Evolutionary conservation across 2,113 vertebrate genomes (phyloP).

Genomic region (Neogale vison): DNA sequence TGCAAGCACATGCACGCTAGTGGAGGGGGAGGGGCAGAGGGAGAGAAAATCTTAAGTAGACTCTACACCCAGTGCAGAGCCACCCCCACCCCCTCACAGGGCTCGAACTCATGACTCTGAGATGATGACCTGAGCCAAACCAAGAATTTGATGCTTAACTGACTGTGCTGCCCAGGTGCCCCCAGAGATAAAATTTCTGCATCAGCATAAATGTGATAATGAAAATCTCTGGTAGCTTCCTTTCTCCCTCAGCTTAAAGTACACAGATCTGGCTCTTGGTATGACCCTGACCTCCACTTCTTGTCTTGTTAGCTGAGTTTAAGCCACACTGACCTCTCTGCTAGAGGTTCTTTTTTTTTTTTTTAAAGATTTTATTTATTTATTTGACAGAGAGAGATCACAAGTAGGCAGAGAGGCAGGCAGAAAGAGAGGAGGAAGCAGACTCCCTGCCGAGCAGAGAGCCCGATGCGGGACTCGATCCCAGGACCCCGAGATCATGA

Average conservation of each 20-base stretch:
- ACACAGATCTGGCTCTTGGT: not conserved
- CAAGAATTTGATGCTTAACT: not conserved
- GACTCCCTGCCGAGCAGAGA: too few species aligned
- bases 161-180: not conserved
- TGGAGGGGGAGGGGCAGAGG: not conserved
- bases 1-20: too few species aligned
- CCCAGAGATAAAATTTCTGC: not conserved
- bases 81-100: not conserved
- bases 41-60: not conserved
- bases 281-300: not conserved
- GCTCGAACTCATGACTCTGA: not conserved
- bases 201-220: not conserved
- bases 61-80: not conserved
- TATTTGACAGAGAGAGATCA: too few species aligned
- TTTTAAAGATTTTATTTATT: too few species aligned
- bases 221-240: not conserved
- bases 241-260: not conserved
- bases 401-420: too few species aligned
- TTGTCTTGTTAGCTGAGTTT: not conserved
- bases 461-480: too few species aligned
- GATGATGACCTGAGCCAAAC: not conserved
- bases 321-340: not conserved
- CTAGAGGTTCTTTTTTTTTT: too few species aligned
- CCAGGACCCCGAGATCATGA: too few species aligned
- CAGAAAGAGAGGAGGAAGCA: too few species aligned